Percentiles rank a stretch among this genome's conserved stretches.
phyloP scores from a whole-genome alignment of 1,140 invertebrate genomes.

The Pseudoatta argentina region DNA sequence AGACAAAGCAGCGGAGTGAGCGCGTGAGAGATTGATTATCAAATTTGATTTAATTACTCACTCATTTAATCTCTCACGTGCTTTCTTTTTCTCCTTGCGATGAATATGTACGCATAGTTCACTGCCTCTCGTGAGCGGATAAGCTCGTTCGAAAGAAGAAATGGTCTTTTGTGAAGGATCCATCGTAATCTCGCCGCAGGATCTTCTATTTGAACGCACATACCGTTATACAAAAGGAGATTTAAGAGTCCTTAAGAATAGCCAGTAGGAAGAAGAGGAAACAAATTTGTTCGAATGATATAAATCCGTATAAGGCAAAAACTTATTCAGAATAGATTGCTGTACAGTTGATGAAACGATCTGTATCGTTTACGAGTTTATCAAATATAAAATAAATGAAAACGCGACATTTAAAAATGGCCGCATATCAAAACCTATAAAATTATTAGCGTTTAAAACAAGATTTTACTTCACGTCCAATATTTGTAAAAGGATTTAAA shows the following conservation, averaged over 20 bases:
- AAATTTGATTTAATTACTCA: slow-evolving; percentile 31
- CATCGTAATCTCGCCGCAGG: slow-evolving; percentile 34
- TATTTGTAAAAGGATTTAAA: neutral
- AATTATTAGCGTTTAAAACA: neutral
- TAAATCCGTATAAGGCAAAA: slow-evolving; percentile 13
- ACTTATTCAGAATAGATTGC: neutral
- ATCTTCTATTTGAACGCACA: slow-evolving; percentile 35
- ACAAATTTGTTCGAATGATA: slow-evolving; percentile 38
- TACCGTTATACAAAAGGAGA: slow-evolving; percentile 19
- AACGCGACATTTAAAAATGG: neutral
- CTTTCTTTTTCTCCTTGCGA: neutral
- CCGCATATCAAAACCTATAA: neutral
- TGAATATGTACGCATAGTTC: slow-evolving; percentile 24
- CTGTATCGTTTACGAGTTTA: neutral
- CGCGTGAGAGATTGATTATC: neutral
- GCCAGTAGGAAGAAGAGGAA: neutral
- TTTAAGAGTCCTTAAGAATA: slow-evolving; percentile 18
- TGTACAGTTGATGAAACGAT: neutral
- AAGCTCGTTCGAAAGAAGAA: neutral
- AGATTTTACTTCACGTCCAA: neutral
- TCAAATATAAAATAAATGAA: neutral
- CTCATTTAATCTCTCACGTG: neutral
- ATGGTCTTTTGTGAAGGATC: neutral
- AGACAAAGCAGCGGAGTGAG: neutral
- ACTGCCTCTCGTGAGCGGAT: neutral